Evolutionary conservation across 1,140 invertebrate species (phyloP), one percentile per base, ranked within the genome.

Genomic region (Papilio polytes): DNA sequence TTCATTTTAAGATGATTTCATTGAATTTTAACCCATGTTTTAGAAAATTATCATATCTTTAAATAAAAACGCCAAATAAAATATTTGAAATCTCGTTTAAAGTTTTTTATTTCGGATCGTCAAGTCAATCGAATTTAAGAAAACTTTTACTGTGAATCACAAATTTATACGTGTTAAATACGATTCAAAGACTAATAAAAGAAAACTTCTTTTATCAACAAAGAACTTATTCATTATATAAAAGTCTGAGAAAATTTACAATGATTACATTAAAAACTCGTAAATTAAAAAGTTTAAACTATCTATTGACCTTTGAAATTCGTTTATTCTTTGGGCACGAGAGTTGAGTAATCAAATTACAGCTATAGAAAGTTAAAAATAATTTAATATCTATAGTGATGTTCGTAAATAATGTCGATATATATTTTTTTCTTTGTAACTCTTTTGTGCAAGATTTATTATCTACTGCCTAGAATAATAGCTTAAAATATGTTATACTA

Each of bases 231-330:
- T 13, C 9, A 26, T 26, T 26, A 4, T 6, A 78, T 56, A 56
- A 73, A 46, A 63, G 31, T 74, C n/a, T 87, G 86, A 86, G 12
- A 63, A 85, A 88, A 89, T 90, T 91, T 90, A 89, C 91, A 89
- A 79, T 86, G 85, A 81, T 87, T 76, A 82, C 87, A 90, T 92
- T 91, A 89, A 93, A 93, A 86, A 83, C 81, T 84, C 86, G 85
- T 92, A 93, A 90, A 92, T 94, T 90, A 88, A 78, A 90, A 88
- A 89, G 88, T 91, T 89, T 91, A 88, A 92, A 89, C 86, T 90
- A 88, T 87, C 89, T 89, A 82, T 51, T 88, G 90, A 92, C 89
- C 89, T 86, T 83, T 81, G 85, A 88, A 85, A 81, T 77, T 80
- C 81, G 70, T 83, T 83, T 66, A 74, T 82, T 83, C 87, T 88